These are phyloP conservation scores for Chrysopilus asiliformis DNA, from an alignment of 2,888 invertebrate species.

Conservation along the genomic window DNA sequence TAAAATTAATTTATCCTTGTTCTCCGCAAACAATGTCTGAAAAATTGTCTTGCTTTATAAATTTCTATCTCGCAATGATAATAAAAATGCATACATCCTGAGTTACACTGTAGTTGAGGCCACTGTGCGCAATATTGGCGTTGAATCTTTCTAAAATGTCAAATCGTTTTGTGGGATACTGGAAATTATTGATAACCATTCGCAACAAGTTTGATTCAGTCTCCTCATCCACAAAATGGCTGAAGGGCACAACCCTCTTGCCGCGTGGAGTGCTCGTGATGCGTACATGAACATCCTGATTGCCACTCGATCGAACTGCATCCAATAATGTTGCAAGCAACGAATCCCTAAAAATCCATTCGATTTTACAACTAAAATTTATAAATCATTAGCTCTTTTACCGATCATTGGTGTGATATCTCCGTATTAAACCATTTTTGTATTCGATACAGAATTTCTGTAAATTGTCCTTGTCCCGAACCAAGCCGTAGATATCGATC, in stretches of 20 bases:
- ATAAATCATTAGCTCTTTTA: slow-evolving; percentile 23
- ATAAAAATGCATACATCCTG: slow-evolving; percentile 66
- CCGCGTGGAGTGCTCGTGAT: slow-evolving; percentile 75
- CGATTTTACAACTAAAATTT: neutral
- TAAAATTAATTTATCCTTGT: slow-evolving; percentile 93
- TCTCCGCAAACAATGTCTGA: slow-evolving; percentile 92
- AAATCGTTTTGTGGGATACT: slow-evolving; percentile 41
- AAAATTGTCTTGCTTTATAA: slow-evolving; percentile 21
- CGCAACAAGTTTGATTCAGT: slow-evolving; percentile 71
- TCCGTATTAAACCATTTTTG: slow-evolving; percentile 75
- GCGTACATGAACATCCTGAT: slow-evolving; percentile 89
- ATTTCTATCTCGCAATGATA: slow-evolving; percentile 6
- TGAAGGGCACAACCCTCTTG: slow-evolving; percentile 77
- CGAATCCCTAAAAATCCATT: slow-evolving; percentile 61
- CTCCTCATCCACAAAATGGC: slow-evolving; percentile 89
- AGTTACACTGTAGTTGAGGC: slow-evolving; percentile 87
- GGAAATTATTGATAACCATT: slow-evolving; percentile 44
- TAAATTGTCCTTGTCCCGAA: slow-evolving; percentile 79
- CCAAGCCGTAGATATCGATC: slow-evolving; percentile 77
- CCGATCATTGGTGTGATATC: slow-evolving; percentile 86
- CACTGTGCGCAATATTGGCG: slow-evolving; percentile 95
- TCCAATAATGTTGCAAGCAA: slow-evolving; percentile 89
- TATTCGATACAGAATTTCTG: slow-evolving; percentile 92
- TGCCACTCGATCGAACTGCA: slow-evolving; percentile 92
- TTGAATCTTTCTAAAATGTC: slow-evolving; percentile 91